Conservation (phyloP, 2,797 vertebrate species). For the Euphonia xanthogaster region DNA sequence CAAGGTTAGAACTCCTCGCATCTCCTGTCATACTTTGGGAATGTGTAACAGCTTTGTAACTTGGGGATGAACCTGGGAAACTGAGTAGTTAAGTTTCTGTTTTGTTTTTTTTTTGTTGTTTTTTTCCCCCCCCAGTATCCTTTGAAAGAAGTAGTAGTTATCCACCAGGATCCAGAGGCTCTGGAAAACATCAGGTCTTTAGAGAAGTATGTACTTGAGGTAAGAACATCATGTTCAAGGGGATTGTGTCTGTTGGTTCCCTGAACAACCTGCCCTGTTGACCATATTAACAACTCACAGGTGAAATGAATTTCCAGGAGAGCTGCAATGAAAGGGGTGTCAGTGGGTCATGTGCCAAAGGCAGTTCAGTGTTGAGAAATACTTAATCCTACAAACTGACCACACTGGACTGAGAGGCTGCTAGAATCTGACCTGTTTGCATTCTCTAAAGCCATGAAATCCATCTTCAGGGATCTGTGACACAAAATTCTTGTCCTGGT, state of each 20-base stretch:
- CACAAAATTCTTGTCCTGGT: background rate
- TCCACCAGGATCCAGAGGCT: conserved; percentile 91
- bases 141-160: conserved; percentile 94
- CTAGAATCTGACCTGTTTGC: background rate
- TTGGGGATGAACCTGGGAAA: background rate
- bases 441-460: background rate
- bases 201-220: conserved; percentile 96
- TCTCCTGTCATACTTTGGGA: background rate
- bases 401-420: background rate
- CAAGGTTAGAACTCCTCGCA: conserved; percentile 80
- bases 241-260: background rate
- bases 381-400: background rate
- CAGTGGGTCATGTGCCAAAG: background rate
- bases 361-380: background rate
- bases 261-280: background rate
- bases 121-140: conserved; percentile 83
- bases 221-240: conserved; percentile 58
- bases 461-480: background rate
- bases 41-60: background rate
- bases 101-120: background rate
- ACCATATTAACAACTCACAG: background rate
- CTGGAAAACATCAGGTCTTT: conserved; percentile 87
- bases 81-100: background rate
- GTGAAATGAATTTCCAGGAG: background rate
- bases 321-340: background rate